A percentile compares a stretch with the other conserved stretches of the same genome.
Evolutionary conservation across 2,888 invertebrate genomes (phyloP).

Genomic region (Pterostichus madidus): DNA sequence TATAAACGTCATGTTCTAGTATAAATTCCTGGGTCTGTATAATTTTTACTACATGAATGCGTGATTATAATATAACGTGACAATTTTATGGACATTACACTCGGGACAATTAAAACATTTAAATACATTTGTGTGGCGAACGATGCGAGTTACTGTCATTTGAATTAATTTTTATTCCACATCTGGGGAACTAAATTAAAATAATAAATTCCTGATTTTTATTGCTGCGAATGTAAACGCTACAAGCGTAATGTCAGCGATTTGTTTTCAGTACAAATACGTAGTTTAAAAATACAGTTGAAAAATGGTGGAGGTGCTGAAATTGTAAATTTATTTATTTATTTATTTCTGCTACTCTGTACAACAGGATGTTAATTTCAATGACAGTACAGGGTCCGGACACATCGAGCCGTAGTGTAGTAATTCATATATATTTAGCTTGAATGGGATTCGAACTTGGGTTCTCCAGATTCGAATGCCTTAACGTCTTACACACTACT

Average conservation of each 20-base stretch:
- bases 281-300: no score
- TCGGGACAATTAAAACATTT: conserved; percentile 11
- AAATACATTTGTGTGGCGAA: conserved; percentile 18
- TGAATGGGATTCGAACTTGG: no score
- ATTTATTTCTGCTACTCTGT: no score
- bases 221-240: neutral
- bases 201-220: conserved; percentile 39
- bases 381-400: no score
- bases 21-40: neutral
- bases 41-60: conserved; percentile 21
- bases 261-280: no score
- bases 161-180: conserved; percentile 30
- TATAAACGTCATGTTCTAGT: neutral
- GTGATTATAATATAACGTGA: conserved; percentile 8
- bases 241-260: neutral
- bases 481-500: no score
- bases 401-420: no score
- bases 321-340: no score
- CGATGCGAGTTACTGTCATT: neutral
- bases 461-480: no score
- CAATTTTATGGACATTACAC: conserved; percentile 10
- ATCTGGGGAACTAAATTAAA: conserved; percentile 5
- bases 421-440: no score
- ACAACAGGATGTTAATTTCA: no score
- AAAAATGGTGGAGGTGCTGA: no score